Evolutionary conservation across 2,888 invertebrate genomes (phyloP), one percentile per base, ranked within the genome.

Genomic region (Polyploca ridens): DNA sequence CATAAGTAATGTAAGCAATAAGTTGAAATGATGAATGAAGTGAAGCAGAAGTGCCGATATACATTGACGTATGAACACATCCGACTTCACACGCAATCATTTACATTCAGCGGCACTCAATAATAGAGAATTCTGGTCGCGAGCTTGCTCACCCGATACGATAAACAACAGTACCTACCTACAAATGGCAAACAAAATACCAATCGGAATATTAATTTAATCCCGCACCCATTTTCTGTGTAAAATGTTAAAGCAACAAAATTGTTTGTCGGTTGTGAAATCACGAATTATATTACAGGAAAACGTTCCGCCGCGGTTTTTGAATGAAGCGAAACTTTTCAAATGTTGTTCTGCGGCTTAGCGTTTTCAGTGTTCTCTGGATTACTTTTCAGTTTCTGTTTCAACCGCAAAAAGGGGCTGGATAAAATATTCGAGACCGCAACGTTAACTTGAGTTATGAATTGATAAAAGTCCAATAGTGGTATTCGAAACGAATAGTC

Each of bases 301-400:
- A 77, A 82, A 81, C 79, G 73, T 77, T 79, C 70, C 73, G 64
- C 66, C 69, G 82, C 71, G 83, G 83, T 83, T 85, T 83, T 71
- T 76, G 72, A 78, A 79, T 74, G 75, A 76, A 78, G 75, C 67
- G 74, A 72, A 87, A 86, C 82, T 86, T 87, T 84, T 83, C 81
- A 78, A 84, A 85, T 77, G 81, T 79, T 85, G 84, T 86, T 82
- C 80, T 84, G 87, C n/a, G 86, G 87, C 77, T 79, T 76, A 74
- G 75, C 76, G 75, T 85, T 81, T 83, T 79, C 81, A 75, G 76
- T 83, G 75, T 76, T 82, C 81, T 76, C 79, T 67, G 82, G 81
- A 85, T 85, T 83, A 85, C 87, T 84, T 86, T 85, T 80, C 85
- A 81, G 80, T 83, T 80, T 77, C 78, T 78, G 79, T 81, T 74